These are phyloP conservation scores for Chloropsis hardwickii DNA, from an alignment of 2,113 vertebrate genomes.

Conservation along the genomic window DNA sequence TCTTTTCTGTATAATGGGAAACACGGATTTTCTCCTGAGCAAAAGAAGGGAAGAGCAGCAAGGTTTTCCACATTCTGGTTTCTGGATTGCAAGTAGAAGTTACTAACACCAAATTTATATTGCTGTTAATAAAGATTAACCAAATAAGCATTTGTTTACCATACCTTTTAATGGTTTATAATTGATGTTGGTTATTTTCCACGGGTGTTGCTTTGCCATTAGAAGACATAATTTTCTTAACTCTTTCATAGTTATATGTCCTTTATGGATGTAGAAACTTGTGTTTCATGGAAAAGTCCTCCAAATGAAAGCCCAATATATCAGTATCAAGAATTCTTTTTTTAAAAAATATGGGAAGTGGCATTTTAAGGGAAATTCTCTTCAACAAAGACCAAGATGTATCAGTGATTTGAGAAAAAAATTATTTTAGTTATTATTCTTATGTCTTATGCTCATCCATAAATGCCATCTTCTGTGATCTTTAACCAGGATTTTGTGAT, in stretches of 20 bases:
- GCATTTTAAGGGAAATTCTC: background rate
- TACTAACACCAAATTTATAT: background rate
- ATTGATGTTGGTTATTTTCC: background rate
- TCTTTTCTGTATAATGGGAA: background rate
- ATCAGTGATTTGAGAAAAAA: background rate
- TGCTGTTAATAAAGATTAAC: background rate
- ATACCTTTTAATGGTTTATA: background rate
- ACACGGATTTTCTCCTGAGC: background rate
- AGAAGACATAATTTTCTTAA: background rate
- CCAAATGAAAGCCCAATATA: background rate
- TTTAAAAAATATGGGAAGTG: background rate
- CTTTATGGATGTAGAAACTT: background rate
- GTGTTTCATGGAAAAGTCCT: background rate
- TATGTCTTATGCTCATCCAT: background rate
- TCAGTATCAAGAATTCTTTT: background rate
- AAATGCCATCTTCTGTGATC: background rate
- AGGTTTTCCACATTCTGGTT: background rate
- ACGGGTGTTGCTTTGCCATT: background rate
- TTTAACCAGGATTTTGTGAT: background rate
- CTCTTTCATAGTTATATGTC: background rate
- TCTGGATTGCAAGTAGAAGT: background rate
- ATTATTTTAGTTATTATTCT: background rate
- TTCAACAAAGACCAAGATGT: background rate
- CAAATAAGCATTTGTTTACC: background rate
- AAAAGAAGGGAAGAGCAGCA: background rate